Percentiles rank a stretch among this genome's conserved stretches.
Conservation (phyloP, 2,797 vertebrate genomes). For the Hippopotamyrus pictus region DNA sequence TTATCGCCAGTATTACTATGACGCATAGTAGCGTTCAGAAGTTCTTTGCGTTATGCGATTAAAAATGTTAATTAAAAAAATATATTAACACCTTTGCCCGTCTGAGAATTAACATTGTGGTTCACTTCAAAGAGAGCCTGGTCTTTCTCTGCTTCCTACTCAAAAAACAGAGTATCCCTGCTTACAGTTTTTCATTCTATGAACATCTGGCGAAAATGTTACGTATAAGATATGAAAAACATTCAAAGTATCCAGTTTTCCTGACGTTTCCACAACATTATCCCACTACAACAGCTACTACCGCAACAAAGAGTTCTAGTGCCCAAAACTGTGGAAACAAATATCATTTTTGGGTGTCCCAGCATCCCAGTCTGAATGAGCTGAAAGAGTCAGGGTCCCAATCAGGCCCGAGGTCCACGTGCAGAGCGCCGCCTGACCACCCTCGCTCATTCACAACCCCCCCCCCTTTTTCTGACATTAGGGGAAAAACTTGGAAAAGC, state of each 20-base stretch:
- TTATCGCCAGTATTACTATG: background rate
- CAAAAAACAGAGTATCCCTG: background rate
- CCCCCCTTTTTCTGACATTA: background rate
- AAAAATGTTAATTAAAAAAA: background rate
- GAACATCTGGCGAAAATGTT: background rate
- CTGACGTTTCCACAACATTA: background rate
- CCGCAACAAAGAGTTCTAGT: background rate
- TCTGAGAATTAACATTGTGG: background rate
- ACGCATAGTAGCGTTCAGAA: background rate
- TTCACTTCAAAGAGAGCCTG: background rate
- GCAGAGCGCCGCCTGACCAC: background rate
- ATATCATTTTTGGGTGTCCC: background rate
- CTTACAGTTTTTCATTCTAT: background rate
- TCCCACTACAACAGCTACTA: background rate
- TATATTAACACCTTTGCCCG: background rate
- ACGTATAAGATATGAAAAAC: background rate
- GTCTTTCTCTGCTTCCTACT: background rate
- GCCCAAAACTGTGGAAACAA: background rate
- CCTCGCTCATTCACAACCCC: background rate
- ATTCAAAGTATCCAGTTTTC: background rate
- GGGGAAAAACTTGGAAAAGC: background rate
- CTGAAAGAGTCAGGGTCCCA: background rate
- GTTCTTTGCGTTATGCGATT: background rate
- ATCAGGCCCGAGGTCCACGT: background rate
- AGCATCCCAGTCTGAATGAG: background rate